phyloP scores from a whole-genome alignment of 2,797 vertebrate genomes.

The Rhabdophis nuchalis region DNA sequence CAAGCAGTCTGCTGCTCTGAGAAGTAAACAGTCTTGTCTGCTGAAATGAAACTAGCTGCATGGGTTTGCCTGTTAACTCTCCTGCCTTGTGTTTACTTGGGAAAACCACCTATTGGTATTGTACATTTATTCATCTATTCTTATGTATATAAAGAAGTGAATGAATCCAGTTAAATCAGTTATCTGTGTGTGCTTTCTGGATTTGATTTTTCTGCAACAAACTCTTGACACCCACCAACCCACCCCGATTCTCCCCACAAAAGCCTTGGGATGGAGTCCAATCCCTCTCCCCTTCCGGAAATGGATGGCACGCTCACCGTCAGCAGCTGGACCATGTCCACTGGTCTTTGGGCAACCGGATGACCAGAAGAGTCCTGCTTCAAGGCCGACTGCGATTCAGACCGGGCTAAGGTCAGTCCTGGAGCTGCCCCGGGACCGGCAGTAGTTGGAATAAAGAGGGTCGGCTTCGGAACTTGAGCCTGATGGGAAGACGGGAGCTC shows the following conservation, averaged over 20 bases:
- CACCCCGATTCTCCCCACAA: neutral
- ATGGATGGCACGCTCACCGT: conserved; percentile 73
- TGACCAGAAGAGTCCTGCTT: conserved; percentile 78
- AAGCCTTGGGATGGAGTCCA: no score
- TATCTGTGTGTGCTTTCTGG: no score
- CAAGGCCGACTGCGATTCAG: conserved; percentile 69
- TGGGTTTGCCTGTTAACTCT: no score
- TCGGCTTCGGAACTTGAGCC: conserved; percentile 71
- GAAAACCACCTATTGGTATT: no score
- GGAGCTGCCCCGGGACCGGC: conserved; percentile 67
- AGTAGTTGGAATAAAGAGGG: conserved; percentile 72
- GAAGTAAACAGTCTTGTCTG: no score
- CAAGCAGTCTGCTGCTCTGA: no score
- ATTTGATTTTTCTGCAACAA: no score
- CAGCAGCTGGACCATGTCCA: conserved; percentile 95
- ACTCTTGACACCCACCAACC: neutral
- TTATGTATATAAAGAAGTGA: no score
- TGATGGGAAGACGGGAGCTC: conserved; percentile 75
- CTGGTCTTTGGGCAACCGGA: conserved; percentile 77
- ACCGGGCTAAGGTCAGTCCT: conserved; percentile 73
- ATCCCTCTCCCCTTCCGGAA: neutral
- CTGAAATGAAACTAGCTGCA: no score
- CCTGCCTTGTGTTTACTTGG: no score
- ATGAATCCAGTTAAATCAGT: no score
- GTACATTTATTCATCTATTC: no score